A percentile compares a stretch with the other conserved stretches of the same genome.
Evolutionary conservation across 2,113 vertebrate genomes (phyloP).

Genomic region (Oostethus manadensis): DNA sequence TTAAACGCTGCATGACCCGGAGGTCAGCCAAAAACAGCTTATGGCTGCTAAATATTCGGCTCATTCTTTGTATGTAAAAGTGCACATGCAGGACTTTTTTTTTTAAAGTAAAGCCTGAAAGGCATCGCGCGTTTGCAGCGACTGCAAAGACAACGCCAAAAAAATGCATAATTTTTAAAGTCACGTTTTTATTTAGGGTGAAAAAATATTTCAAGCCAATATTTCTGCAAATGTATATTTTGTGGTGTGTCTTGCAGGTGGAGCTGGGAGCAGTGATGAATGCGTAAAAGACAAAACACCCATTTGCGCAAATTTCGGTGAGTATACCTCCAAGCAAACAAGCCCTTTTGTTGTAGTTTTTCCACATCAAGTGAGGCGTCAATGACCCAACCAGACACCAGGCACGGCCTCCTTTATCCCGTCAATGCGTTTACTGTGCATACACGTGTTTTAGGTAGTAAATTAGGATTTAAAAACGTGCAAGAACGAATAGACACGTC

Average conservation of each 20-base stretch:
- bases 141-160: not conserved
- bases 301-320: slow-evolving; percentile 66
- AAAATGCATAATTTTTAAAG: too few relatives aligned
- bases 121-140: not conserved
- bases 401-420: slow-evolving; percentile 16
- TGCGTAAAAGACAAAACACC: slow-evolving; percentile 61
- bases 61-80: slow-evolving; percentile 78
- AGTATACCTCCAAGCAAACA: slow-evolving; percentile 43
- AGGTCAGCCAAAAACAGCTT: slow-evolving; percentile 96
- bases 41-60: slow-evolving; percentile 85
- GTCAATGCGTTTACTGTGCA: slow-evolving; percentile 37
- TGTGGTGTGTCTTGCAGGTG: slow-evolving; percentile 60
- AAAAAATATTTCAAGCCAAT: not conserved
- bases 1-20: slow-evolving; percentile 90
- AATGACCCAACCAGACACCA: slow-evolving; percentile 45
- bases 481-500: too few relatives aligned
- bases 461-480: not conserved
- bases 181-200: not conserved
- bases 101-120: not conserved
- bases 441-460: not conserved
- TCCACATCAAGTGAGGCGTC: slow-evolving; percentile 29
- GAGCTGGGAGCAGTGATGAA: slow-evolving; percentile 63
- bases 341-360: slow-evolving; percentile 2
- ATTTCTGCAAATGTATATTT: slow-evolving; percentile 21
- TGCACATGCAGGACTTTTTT: slow-evolving; percentile 68